Percentiles rank a stretch among this genome's conserved stretches.
These are phyloP conservation scores for Penaeus vannamei DNA, from an alignment of 1,140 invertebrate species.

Conservation along the genomic window DNA sequence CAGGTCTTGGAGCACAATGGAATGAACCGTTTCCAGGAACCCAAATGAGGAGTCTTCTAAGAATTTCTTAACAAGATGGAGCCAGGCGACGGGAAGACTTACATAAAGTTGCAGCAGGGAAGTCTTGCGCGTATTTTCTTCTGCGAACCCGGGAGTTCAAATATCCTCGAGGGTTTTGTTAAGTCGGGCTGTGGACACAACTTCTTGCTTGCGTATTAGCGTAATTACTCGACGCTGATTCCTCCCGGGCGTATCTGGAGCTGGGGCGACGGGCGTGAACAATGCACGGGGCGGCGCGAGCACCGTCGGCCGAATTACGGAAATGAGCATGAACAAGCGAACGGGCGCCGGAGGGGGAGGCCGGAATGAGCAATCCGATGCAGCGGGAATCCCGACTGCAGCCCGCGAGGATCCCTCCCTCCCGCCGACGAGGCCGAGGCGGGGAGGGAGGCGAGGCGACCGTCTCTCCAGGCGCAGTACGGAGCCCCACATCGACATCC, in stretches of 20 bases:
- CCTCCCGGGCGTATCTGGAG: conserved; percentile 31
- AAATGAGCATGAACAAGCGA: conserved; percentile 43
- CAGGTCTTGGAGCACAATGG: conserved; percentile 60
- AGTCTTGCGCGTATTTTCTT: conserved; percentile 36
- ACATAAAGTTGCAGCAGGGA: conserved; percentile 54
- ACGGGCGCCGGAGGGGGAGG: neutral
- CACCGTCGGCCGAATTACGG: neutral
- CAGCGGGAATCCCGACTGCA: neutral
- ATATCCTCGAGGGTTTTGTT: conserved; percentile 43
- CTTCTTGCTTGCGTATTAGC: neutral
- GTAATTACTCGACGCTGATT: neutral
- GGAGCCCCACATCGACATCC: no score
- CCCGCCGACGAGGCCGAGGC: neutral
- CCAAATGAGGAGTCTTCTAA: conserved; percentile 60
- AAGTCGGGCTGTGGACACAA: neutral
- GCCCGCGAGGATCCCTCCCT: neutral
- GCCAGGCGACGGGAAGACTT: conserved; percentile 49
- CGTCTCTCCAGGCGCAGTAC: neutral
- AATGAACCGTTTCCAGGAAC: conserved; percentile 57
- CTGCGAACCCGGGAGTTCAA: conserved; percentile 37
- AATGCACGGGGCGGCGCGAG: neutral
- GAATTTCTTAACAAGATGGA: conserved; percentile 64
- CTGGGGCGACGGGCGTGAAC: conserved; percentile 20
- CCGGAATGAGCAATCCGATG: no score
- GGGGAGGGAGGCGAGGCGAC: neutral